phyloP scores from a whole-genome alignment of 2,113 vertebrate species.

The Candoia aspera region DNA sequence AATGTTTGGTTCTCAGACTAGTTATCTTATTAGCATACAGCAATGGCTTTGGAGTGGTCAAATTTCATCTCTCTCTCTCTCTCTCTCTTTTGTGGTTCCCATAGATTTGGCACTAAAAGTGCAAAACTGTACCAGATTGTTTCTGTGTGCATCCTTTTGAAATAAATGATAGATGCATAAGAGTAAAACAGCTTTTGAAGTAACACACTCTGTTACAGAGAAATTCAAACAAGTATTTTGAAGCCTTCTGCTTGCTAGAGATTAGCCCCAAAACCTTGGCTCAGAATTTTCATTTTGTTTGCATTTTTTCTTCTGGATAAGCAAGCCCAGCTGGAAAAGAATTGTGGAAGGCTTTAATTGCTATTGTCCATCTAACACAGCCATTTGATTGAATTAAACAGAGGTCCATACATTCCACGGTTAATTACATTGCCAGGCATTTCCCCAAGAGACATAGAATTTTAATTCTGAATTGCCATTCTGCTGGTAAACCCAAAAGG shows the following conservation, averaged over 20 bases:
- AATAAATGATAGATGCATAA: constrained; percentile 4
- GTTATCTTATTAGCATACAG: constrained; percentile 51
- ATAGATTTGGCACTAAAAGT: constrained; percentile 6
- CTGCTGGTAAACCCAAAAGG: not conserved
- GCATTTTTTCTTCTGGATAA: not conserved
- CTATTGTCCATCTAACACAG: not conserved
- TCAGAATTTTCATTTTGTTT: not conserved
- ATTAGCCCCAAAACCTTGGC: not conserved
- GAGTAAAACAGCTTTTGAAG: not conserved
- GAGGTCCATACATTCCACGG: not conserved
- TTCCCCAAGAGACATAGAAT: not conserved
- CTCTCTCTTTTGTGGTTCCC: not conserved
- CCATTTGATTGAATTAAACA: not conserved
- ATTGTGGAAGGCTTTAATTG: not conserved
- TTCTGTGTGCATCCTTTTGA: not conserved
- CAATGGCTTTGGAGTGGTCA: constrained; percentile 43
- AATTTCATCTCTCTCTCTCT: not conserved
- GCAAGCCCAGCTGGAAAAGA: not conserved
- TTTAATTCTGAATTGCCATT: not conserved
- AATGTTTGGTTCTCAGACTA: constrained; percentile 39
- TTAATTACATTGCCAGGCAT: not conserved
- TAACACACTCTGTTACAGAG: not conserved
- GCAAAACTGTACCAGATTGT: not conserved
- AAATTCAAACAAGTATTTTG: not conserved
- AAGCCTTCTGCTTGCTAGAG: not conserved